Percentiles rank a stretch among this genome's conserved stretches.
Conservation (phyloP, 2,113 vertebrate genomes). For the Salvelinus namaycush region DNA sequence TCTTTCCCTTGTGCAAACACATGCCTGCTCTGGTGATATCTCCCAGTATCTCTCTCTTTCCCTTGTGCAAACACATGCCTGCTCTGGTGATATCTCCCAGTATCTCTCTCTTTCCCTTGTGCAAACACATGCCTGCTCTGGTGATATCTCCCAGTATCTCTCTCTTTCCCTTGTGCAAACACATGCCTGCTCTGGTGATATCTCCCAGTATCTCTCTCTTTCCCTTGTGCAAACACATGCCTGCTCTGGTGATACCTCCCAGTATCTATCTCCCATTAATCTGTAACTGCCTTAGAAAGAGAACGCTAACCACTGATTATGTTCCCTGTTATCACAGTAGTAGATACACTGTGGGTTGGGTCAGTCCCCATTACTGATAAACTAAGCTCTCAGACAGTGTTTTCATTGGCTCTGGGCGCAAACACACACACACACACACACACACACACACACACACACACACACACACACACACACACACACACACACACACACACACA, state of each 20-base stretch:
- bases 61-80: background rate
- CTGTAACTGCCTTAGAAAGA: too few relatives aligned
- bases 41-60: background rate
- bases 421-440: constrained; percentile 35
- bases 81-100: background rate
- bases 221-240: background rate
- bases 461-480: too few relatives aligned
- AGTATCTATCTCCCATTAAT: background rate
- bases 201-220: background rate
- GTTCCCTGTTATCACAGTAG: too few relatives aligned
- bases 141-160: background rate
- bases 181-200: background rate
- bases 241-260: background rate
- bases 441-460: too few relatives aligned
- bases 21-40: background rate
- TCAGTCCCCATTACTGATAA: too few relatives aligned
- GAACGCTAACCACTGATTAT: too few relatives aligned
- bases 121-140: background rate
- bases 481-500: too few relatives aligned
- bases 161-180: background rate
- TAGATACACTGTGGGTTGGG: too few relatives aligned
- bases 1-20: background rate
- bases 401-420: constrained; percentile 56
- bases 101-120: background rate
- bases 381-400: constrained; percentile 24